Percentiles rank a stretch among this genome's conserved stretches.
Evolutionary conservation across 2,113 vertebrate genomes (phyloP).

Genomic region (Thunnus maccoyii): DNA sequence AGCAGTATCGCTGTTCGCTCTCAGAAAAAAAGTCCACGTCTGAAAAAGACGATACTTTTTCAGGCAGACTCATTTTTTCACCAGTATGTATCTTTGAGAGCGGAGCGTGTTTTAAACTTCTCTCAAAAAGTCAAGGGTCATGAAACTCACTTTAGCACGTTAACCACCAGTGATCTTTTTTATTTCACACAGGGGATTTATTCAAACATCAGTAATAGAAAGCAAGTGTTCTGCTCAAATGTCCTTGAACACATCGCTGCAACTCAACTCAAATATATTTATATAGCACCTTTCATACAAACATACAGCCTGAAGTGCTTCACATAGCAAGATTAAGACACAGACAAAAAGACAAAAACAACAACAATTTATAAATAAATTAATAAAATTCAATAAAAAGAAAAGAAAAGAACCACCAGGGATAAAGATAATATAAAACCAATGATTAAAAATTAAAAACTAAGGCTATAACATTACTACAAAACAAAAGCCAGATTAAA

Average conservation of each 20-base stretch:
- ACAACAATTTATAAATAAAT: too few species aligned
- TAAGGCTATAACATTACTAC: too few species aligned
- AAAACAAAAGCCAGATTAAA: too few species aligned
- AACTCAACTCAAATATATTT: background rate
- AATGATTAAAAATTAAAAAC: too few species aligned
- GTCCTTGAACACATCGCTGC: conserved; percentile 22
- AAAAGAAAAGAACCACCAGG: too few species aligned
- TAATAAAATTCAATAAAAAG: too few species aligned
- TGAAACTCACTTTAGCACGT: conserved; percentile 33
- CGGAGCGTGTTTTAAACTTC: conserved; percentile 10
- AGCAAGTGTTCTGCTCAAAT: background rate
- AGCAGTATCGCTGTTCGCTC: background rate
- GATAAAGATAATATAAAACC: too few species aligned
- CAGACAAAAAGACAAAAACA: too few species aligned
- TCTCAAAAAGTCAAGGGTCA: conserved; percentile 25
- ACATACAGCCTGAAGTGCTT: too few species aligned
- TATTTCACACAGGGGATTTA: conserved; percentile 27
- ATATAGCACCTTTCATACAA: too few species aligned
- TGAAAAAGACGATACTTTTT: background rate
- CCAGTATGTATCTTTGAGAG: background rate
- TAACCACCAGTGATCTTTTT: conserved; percentile 23
- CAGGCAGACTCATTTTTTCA: background rate
- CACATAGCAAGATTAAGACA: too few species aligned
- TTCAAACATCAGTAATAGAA: background rate
- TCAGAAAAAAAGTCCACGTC: background rate